These are phyloP conservation scores for Ageneiosus marmoratus DNA, from an alignment of 2,113 vertebrate genomes.

Conservation along the genomic window DNA sequence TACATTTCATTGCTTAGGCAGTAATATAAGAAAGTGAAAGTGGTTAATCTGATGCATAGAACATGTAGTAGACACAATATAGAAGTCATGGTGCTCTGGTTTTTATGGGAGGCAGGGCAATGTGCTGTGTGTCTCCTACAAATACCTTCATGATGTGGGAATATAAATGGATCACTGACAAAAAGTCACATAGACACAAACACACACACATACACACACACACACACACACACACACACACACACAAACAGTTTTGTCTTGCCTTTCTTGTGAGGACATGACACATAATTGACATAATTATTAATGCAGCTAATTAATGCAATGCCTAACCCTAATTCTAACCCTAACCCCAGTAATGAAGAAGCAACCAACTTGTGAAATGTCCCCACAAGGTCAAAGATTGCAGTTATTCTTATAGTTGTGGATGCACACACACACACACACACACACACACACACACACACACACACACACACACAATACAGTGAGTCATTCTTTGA, in stretches of 20 bases:
- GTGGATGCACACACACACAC: too few species aligned
- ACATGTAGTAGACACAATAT: neutral
- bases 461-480: constrained; percentile 10
- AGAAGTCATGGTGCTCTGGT: neutral
- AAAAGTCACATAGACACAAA: neutral
- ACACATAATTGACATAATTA: too few species aligned
- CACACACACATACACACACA: constrained; percentile 33
- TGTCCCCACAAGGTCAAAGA: too few species aligned
- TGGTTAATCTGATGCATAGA: neutral
- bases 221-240: constrained; percentile 22
- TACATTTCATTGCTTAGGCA: neutral
- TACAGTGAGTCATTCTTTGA: neutral
- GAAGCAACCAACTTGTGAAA: too few species aligned
- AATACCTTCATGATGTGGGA: neutral
- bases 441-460: constrained; percentile 2
- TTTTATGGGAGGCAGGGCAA: neutral
- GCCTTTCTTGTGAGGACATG: too few species aligned
- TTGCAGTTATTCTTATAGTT: too few species aligned
- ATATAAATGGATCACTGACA: neutral
- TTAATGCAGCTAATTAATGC: too few species aligned
- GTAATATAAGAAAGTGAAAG: neutral
- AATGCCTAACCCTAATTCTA: too few species aligned
- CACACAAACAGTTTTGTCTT: too few species aligned
- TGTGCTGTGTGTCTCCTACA: neutral
- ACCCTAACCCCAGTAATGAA: too few species aligned